Base-by-base conservation (phyloP, 2,113 vertebrate species). In the Genyomyrus donnyi region DNA sequence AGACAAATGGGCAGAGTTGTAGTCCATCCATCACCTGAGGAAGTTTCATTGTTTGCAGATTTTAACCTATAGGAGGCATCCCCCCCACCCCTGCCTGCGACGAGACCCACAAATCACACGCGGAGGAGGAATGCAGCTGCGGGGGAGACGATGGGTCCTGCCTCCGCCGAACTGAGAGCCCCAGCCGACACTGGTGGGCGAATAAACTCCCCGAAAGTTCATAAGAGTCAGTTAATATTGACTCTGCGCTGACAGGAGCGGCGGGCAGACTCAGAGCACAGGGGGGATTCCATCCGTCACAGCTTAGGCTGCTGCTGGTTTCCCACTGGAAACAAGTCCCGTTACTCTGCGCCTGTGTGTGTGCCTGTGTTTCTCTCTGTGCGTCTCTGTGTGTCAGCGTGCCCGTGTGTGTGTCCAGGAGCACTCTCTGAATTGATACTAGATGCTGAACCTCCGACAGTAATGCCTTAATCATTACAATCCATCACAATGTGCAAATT, bases 1-100 rank as follows among this genome's bases (percentile, higher is more conserved):
- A 96, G 94, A 96, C 93, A 96, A 95, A 96, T 96, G 92, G 94
- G 93, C 93, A 95, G 94, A 92, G 91, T 92, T 95, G 92, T 94
- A 95, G 93, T 94, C 96, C 92, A 93, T 96, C 95, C 95, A 94
- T 96, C 93, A 96, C 90, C 15, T 91, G 93, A 92, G 93, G 91
- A 92, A 92, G 86, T 13, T 89, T 95, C 93, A 96, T 96, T 96
- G 90, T 96, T 96, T 96, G 92, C 91, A 96, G 92, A 95, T 95
- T 94, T 93, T 95, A 94, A 94, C 96, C 96, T 95, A 96, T 95
- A 95, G 95, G 95, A 93, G 94, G 89, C 90, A 58, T 89, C 93
- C 92, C 94, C 70, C 90, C 93, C 92, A 93, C 92, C 94, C 94
- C 50, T 0, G 53, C 53, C 53, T 21, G 19, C 93, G 93, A 93